These are phyloP conservation scores for Dromas ardeola DNA, from an alignment of 2,113 vertebrate genomes.

Conservation along the genomic window DNA sequence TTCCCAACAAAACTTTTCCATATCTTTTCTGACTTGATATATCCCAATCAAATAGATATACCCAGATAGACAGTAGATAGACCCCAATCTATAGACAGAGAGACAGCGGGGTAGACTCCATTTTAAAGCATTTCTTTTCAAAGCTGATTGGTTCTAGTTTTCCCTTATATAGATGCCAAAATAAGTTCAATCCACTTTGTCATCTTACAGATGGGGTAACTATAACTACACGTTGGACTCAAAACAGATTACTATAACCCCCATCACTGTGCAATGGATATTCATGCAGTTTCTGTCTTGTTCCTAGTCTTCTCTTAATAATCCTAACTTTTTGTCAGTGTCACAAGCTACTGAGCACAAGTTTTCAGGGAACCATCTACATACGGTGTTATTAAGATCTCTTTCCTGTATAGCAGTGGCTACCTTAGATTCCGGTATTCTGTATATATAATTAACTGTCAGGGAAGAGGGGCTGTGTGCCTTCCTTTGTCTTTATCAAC, in stretches of 20 bases:
- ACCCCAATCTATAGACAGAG: neutral
- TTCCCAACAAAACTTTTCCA: neutral
- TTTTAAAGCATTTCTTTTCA: neutral
- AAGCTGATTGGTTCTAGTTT: neutral
- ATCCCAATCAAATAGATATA: neutral
- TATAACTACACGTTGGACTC: neutral
- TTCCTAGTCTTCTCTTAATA: neutral
- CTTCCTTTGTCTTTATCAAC: neutral
- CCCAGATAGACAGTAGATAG: neutral
- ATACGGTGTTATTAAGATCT: neutral
- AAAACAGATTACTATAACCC: neutral
- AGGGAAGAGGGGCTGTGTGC: neutral
- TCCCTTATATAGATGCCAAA: neutral
- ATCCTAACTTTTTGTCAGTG: neutral
- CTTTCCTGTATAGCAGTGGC: neutral
- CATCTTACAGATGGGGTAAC: neutral
- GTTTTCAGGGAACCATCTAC: neutral
- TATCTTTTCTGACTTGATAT: neutral
- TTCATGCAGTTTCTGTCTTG: neutral
- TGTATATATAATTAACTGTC: neutral
- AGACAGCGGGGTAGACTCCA: neutral
- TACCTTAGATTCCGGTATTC: neutral
- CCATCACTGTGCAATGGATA: neutral
- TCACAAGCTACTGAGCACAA: neutral
- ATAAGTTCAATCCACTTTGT: neutral